phyloP scores from a whole-genome alignment of 2,797 vertebrate species.

The Sebastes taczanowskii region DNA sequence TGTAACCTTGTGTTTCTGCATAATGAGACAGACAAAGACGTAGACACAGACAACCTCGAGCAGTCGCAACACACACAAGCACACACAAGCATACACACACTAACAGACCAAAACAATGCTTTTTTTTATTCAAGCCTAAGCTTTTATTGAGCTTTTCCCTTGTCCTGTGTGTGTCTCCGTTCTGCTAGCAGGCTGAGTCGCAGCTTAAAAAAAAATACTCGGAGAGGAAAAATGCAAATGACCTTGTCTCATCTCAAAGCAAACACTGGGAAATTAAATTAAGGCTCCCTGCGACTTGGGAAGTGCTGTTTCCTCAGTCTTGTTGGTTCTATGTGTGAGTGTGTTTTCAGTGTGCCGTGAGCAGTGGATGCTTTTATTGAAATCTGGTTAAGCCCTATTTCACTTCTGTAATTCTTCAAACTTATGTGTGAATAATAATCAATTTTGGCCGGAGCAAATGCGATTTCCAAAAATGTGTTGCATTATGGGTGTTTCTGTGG shows the following conservation, averaged over 20 bases:
- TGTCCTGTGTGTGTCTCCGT: constrained; percentile 28
- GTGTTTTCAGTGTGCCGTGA: background rate
- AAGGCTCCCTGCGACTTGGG: constrained; percentile 58
- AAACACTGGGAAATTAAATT: constrained; percentile 80
- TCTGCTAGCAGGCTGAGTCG: constrained; percentile 42
- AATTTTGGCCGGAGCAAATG: constrained; percentile 11
- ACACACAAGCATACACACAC: constrained; percentile 24
- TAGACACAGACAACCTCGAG: constrained; percentile 43
- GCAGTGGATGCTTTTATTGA: constrained; percentile 22
- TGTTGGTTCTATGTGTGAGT: constrained; percentile 19
- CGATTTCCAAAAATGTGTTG: constrained; percentile 2
- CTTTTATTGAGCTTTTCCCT: constrained; percentile 31
- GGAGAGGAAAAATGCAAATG: constrained; percentile 75
- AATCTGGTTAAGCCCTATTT: constrained; percentile 40
- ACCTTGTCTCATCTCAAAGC: constrained; percentile 74
- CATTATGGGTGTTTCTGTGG: background rate
- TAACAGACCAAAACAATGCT: constrained; percentile 42
- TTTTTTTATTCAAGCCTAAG: constrained; percentile 31
- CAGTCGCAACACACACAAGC: constrained; percentile 4
- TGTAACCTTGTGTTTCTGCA: constrained; percentile 62
- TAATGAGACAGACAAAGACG: constrained; percentile 62
- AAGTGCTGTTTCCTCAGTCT: constrained; percentile 44
- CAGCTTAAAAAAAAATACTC: constrained; percentile 58
- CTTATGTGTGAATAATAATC: constrained; percentile 23
- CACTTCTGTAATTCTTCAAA: constrained; percentile 16